Conservation (phyloP, 2,113 vertebrate genomes). For the Oxyura jamaicensis region DNA sequence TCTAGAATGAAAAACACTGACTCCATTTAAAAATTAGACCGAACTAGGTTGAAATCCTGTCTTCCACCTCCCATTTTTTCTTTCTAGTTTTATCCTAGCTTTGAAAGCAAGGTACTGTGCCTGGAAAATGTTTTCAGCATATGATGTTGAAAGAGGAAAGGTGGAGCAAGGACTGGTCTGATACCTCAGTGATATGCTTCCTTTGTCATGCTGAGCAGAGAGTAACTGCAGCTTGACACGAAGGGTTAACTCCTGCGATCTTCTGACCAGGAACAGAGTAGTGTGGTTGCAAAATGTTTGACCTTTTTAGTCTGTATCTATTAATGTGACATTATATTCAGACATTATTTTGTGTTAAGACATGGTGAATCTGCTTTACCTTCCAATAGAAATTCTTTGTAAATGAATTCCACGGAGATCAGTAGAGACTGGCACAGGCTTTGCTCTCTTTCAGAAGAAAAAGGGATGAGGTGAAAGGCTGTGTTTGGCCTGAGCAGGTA, state of each 20-base stretch:
- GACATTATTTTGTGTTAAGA: slow-evolving; percentile 33
- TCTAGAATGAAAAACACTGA: slow-evolving; percentile 31
- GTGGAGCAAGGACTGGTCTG: neutral
- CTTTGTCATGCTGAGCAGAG: neutral
- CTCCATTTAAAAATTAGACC: slow-evolving; percentile 53
- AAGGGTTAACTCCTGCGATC: neutral
- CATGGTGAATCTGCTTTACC: neutral
- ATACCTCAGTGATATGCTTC: neutral
- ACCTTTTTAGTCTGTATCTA: neutral
- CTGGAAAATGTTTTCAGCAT: slow-evolving; percentile 14
- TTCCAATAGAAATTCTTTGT: neutral
- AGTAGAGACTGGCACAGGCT: neutral
- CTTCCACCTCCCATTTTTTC: neutral
- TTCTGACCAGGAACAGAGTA: neutral
- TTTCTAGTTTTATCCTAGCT: slow-evolving; percentile 3
- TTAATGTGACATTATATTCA: slow-evolving; percentile 12
- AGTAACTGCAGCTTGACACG: neutral
- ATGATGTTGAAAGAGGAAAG: neutral
- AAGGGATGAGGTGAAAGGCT: neutral
- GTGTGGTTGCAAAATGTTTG: slow-evolving; percentile 18
- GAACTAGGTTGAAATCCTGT: neutral
- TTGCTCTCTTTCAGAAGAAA: slow-evolving; percentile 7
- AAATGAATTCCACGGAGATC: neutral
- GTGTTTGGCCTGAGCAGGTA: neutral
- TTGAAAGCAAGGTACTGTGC: neutral